Evolutionary conservation across 2,113 vertebrate genomes (phyloP), one percentile per base, ranked within the genome.

Genomic region (Callospermophilus lateralis): DNA sequence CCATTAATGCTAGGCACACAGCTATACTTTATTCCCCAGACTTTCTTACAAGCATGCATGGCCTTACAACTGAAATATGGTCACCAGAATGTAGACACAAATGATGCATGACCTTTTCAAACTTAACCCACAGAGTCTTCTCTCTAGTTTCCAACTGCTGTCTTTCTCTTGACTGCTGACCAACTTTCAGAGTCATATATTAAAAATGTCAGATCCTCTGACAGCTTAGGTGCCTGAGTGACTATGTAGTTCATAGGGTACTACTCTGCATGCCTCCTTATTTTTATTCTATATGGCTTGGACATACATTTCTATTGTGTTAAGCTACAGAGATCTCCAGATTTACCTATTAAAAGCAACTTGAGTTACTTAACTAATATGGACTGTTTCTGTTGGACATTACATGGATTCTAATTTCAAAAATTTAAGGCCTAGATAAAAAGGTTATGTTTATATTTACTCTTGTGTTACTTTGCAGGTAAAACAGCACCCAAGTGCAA

Each of bases 231-330:
- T 45, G 15, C 8, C 61, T 6, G 19, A 89, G 30, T 61, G 34
- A 78, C 15, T 13, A 4, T 45, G 22, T 51, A 10, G 30, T 15
- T 65, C 10, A 55, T 37, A 53, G 55, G 4, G 9, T 73, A 3
- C 30, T 3, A 53, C 2, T 3, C 32, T 37, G 73, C 1, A 53
- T 22, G 19, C 1, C 6, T 4, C 45, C 15, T 8, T 32, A 24
- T 9, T 58, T 81, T 89, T 63, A 30, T 15, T 72, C 37, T 67
- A 34, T 15, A 9, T 70, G 61, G 32, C 51, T 42, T 51, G 53
- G 58, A 95, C 37, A 74, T 30, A 61, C 79, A n/a, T 19, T 74
- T 45, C 8, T 28, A 42, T 20, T 45, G 7, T 78, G 24, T 74
- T 72, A 95, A 93, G 24, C n/a, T n/a, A 48, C 2, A 39, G 8